Conservation (phyloP, 1,140 invertebrate species). For the Colletes latitarsis region DNA sequence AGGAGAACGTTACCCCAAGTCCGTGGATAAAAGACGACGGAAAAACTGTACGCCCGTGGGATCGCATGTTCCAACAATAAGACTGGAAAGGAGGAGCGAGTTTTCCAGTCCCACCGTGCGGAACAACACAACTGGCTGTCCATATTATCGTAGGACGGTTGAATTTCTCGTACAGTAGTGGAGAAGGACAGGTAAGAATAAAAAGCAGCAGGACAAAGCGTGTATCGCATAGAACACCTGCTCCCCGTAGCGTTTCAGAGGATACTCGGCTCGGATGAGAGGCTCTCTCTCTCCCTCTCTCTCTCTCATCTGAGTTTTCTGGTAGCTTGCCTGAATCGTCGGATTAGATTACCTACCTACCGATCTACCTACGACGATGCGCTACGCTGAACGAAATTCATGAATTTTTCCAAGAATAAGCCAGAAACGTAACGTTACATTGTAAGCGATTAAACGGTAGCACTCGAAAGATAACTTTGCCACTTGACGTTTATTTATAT, state of each 20-base stretch:
- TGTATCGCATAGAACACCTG: constrained; percentile 46
- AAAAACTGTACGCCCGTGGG: constrained; percentile 1
- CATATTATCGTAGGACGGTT: constrained; percentile 20
- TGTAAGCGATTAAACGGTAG: too few species aligned
- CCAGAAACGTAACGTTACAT: not conserved
- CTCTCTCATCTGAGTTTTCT: constrained; percentile 27
- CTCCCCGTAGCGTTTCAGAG: constrained; percentile 6
- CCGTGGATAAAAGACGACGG: not conserved
- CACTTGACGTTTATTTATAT: too few species aligned
- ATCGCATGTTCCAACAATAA: not conserved
- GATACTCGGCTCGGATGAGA: constrained; percentile 18
- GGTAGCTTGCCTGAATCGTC: constrained; percentile 9
- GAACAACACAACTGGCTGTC: constrained; percentile 12
- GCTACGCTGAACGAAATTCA: not conserved
- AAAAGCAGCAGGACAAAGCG: constrained; percentile 50
- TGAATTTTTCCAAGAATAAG: not conserved
- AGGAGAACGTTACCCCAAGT: not conserved
- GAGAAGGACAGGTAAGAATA: constrained; percentile 37
- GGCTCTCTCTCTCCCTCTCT: not conserved
- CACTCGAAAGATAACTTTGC: too few species aligned
- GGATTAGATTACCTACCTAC: constrained; percentile 16
- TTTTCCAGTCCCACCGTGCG: not conserved
- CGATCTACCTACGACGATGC: not conserved
- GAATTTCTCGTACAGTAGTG: constrained; percentile 47
- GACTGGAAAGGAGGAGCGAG: not conserved